These are phyloP conservation scores for Ligdia adustata DNA, from an alignment of 2,888 invertebrate genomes.

Conservation along the genomic window DNA sequence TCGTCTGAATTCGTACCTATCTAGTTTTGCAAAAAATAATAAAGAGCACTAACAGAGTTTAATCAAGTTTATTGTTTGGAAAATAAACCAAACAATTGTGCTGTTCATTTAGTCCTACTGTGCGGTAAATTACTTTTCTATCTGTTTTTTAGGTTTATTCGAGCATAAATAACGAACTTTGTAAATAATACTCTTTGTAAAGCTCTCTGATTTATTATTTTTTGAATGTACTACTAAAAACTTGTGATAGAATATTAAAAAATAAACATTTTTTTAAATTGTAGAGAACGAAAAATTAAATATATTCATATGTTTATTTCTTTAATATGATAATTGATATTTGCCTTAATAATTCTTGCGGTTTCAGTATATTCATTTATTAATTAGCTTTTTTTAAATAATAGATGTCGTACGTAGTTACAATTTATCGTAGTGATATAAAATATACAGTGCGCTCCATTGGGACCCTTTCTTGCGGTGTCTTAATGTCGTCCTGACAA, in stretches of 20 bases:
- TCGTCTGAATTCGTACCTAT: slow-evolving; percentile 1
- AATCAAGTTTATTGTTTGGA: slow-evolving; percentile 25
- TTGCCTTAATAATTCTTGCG: no score
- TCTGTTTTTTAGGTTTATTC: slow-evolving; percentile 9
- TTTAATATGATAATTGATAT: no score
- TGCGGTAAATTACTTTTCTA: slow-evolving; percentile 13
- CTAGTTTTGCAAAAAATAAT: slow-evolving; percentile 13
- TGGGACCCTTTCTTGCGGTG: slow-evolving; percentile 42
- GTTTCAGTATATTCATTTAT: no score
- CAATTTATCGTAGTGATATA: slow-evolving; percentile 5
- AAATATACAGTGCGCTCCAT: slow-evolving; percentile 42
- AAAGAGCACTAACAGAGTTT: slow-evolving; percentile 10
- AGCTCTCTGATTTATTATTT: not conserved
- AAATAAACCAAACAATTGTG: slow-evolving; percentile 16
- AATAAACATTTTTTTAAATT: no score
- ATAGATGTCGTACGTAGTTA: slow-evolving; percentile 26
- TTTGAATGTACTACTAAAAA: not conserved
- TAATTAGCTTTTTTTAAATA: no score
- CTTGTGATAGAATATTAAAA: no score
- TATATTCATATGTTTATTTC: no score
- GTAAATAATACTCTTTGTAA: not conserved
- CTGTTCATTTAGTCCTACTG: slow-evolving; percentile 6
- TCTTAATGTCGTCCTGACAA: slow-evolving; percentile 54
- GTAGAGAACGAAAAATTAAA: no score
- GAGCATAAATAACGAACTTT: slow-evolving; percentile 3